Conservation (phyloP, 2,797 vertebrate species). For the Tenualosa ilisha region DNA sequence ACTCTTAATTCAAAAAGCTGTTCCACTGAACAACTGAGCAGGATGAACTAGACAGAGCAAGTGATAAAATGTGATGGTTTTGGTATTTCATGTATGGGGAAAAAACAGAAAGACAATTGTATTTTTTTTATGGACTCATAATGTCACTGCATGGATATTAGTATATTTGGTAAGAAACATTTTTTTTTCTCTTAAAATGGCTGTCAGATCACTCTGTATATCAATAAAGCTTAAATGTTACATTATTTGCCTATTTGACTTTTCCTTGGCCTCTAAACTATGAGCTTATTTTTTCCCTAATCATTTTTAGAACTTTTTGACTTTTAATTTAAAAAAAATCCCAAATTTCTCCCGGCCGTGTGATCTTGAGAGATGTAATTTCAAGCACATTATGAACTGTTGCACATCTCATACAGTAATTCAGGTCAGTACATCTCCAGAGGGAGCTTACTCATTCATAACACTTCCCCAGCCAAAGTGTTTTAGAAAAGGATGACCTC, state of each 20-base stretch:
- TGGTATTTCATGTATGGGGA: neutral
- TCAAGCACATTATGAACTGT: neutral
- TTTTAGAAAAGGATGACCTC: neutral
- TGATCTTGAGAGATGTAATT: constrained; percentile 10
- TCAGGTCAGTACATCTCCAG: neutral
- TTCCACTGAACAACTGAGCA: too few species aligned
- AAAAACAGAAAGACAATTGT: neutral
- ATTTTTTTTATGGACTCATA: too few species aligned
- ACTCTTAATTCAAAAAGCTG: too few species aligned
- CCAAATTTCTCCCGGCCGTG: neutral
- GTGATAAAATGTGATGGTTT: neutral
- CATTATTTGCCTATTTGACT: neutral
- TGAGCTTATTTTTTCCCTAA: too few species aligned
- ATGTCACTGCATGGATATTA: too few species aligned
- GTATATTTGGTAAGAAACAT: neutral
- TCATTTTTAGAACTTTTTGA: neutral
- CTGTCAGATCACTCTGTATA: neutral
- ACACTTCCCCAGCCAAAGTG: neutral
- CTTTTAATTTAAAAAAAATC: neutral
- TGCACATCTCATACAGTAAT: neutral
- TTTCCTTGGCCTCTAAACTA: neutral
- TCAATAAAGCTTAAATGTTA: constrained; percentile 1
- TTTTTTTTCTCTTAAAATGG: neutral
- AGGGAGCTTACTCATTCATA: neutral
- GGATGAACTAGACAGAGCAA: neutral